Evolutionary conservation across 2,797 vertebrate species (phyloP), one percentile per base, ranked within the genome.

Genomic region (Ambastaia sidthimunki): DNA sequence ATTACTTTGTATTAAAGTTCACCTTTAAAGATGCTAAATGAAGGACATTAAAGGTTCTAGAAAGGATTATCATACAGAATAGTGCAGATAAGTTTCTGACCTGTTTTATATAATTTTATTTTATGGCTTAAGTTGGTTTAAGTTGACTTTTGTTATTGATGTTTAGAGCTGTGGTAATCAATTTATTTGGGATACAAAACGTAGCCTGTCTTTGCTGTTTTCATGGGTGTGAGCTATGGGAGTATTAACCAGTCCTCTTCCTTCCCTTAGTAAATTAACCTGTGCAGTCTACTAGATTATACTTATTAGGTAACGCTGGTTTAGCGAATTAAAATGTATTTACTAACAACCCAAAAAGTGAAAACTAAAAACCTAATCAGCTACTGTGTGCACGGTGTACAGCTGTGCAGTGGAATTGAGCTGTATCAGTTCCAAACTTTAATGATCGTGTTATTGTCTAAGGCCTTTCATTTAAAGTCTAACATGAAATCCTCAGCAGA

Each of bases 1-100:
- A 88, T 85, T 88, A 85, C 82, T 19, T 72, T 82, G 63, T 72
- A 87, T 85, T 83, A 85, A 86, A 85, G 74, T 80, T 72, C 84
- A 84, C 82, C 84, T 89, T 86, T 88, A 62, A 83, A 83, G 74
- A 69, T 60, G 63, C 72, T 80, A 68, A 81, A 71, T 71, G 80
- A 84, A 87, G 85, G 85, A 85, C 83, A 68, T 13, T 19, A 75
- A 80, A 63, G 59, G 76, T 74, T 85, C 65, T 68, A 59, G 70
- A n/a, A 31, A 74, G 69, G 76, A 84, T 83, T 79, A 80, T 60
- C 79, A 66, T 67, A 13, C 71, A 72, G 63, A 28, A 48, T 68
- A 28, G 79, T 25, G 44, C 66, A 83, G 78, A 81, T 69, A 34
- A 55, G 78, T 83, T 78, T 48, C 67, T 71, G 76, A 80, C 78